Percentiles rank a stretch among this genome's conserved stretches.
Evolutionary conservation across 2,888 invertebrate species (phyloP).

Genomic region (Aleiodes testaceus): DNA sequence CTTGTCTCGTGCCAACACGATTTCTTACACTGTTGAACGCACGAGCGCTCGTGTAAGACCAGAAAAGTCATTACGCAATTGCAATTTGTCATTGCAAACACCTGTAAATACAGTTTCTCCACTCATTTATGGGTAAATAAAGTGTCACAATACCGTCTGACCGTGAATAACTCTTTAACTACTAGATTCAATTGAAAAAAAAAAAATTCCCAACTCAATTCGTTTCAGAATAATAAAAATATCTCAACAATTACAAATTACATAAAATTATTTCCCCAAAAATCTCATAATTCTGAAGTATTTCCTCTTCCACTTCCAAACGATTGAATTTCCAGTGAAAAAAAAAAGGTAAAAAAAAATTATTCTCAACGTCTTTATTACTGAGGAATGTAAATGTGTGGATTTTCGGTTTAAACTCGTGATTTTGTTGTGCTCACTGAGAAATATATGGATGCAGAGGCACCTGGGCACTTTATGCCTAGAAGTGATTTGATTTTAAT

Average conservation of each 20-base stretch:
- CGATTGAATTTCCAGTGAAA: background rate
- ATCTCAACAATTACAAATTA: too few relatives aligned
- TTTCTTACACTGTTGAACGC: slow-evolving; percentile 22
- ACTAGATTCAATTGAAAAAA: background rate
- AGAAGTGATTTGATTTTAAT: slow-evolving; percentile 66
- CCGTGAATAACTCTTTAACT: slow-evolving; percentile 5
- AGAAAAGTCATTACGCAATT: slow-evolving; percentile 43
- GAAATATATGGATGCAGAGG: slow-evolving; percentile 2
- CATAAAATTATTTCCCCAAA: too few relatives aligned
- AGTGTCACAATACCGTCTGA: slow-evolving; percentile 17
- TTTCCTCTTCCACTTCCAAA: background rate
- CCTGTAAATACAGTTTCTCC: slow-evolving; percentile 29
- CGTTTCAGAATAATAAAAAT: too few relatives aligned
- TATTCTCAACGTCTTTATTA: slow-evolving; percentile 40
- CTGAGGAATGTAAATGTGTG: slow-evolving; percentile 34
- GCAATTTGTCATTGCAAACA: slow-evolving; percentile 50
- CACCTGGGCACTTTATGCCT: slow-evolving; percentile 35
- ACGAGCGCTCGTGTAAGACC: slow-evolving; percentile 30
- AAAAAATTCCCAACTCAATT: background rate
- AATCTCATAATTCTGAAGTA: too few relatives aligned
- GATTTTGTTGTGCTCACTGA: background rate
- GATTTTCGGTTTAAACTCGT: slow-evolving; percentile 32
- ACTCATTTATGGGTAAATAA: slow-evolving; percentile 40
- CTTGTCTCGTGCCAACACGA: slow-evolving; percentile 24
- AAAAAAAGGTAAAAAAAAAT: background rate